Conservation (phyloP, 2,888 invertebrate species). For the Drosophila nigricruria region DNA sequence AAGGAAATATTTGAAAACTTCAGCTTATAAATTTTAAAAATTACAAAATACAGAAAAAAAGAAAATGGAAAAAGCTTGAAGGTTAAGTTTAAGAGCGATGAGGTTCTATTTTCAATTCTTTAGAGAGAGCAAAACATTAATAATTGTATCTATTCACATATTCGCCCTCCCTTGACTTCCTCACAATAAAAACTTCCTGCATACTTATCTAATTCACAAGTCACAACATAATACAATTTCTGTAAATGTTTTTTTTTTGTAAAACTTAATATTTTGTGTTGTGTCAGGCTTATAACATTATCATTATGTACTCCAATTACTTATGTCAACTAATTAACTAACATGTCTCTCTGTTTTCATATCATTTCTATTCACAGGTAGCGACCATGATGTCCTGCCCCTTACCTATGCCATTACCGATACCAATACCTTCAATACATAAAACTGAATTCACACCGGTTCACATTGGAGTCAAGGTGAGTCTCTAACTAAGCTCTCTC, state of each 20-base stretch:
- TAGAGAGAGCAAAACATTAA: too few relatives aligned
- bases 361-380: slow-evolving; percentile 81
- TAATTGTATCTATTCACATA: not conserved
- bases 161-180: too few relatives aligned
- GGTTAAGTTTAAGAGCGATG: too few relatives aligned
- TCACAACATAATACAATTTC: too few relatives aligned
- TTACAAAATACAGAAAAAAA: too few relatives aligned
- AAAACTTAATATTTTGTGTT: too few relatives aligned
- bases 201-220: too few relatives aligned
- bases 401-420: slow-evolving; percentile 85
- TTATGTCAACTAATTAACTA: slow-evolving; percentile 44
- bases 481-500: slow-evolving; percentile 32
- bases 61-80: too few relatives aligned
- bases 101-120: too few relatives aligned
- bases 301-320: not conserved
- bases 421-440: slow-evolving; percentile 85
- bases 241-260: too few relatives aligned
- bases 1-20: too few relatives aligned
- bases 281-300: not conserved
- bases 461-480: slow-evolving; percentile 86
- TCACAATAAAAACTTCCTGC: not conserved
- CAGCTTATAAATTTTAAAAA: too few relatives aligned
- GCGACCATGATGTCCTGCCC: slow-evolving; percentile 86
- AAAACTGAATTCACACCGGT: slow-evolving; percentile 84
- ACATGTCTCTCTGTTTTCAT: slow-evolving; percentile 54